Base-by-base conservation (phyloP, 2,113 vertebrate genomes). In the Seriola rivoliana region DNA sequence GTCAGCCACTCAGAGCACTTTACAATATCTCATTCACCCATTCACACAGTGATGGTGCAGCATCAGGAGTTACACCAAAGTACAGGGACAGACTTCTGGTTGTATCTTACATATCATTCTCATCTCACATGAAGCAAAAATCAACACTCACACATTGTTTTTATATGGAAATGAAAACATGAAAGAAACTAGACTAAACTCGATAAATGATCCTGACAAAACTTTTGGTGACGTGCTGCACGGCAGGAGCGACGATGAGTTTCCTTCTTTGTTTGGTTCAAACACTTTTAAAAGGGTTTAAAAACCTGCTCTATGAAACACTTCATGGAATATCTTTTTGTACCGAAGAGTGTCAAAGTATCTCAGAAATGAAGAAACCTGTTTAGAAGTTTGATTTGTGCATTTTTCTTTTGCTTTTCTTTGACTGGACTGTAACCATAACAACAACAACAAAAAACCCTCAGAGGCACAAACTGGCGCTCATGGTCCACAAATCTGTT, bases 401-500 rank as follows among this genome's bases (percentile, higher is more conserved):
- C 29, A 29, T 6, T 42, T 42, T 42, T 42, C 10, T 42, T 52
- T 52, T 52, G 2, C 16, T 50, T 50, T 50, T 50, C 48, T 19
- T 3, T 50, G 4, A 17, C 17, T 19, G 17, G 5, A 55, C 48
- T 7, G 5, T 19, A 29, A 57, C 8, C 23, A 5, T 4, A 57
- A 12, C 5, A 38, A 38, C 38, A 38, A 38, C 38, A 55, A 17
- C 1, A 12, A 40, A 32, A 58, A 78, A 1, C 25, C 40, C 29
- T 44, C 13, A 34, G 57, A 82, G 69, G 48, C 81, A 87, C 78
- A 80, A 84, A 85, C 80, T 82, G 85, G 0, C n/a, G 25, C 34
- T 67, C n/a, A 8, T n/a, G 19, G 46, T 68, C 48, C 72, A 63
- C 44, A 50, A 12, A 38, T 57, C 5, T 23, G 4, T 69, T 68